Evolutionary conservation across 2,888 invertebrate species (phyloP), one percentile per base, ranked within the genome.

Genomic region (Melolontha melolontha): DNA sequence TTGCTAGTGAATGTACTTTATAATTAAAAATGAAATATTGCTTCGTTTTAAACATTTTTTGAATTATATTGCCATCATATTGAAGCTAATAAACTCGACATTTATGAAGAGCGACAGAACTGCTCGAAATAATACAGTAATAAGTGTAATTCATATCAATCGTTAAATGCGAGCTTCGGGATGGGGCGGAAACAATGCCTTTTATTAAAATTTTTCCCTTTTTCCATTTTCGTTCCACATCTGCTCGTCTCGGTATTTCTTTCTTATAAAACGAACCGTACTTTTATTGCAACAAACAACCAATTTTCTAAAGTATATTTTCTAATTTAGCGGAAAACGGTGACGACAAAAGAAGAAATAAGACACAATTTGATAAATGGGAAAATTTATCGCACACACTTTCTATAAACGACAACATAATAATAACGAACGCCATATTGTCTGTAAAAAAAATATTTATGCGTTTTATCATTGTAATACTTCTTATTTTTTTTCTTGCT

Each of bases 231-330:
- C 65, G 44, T 42, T 51, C 44, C 65, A 17, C 65, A 65, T 65
- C 65, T 65, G 65, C 14, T 54, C 47, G 51, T 54, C 29, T 47
- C 27, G 54, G 40, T 29, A 52, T 42, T 22, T 16, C 54, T 27
- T 54, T 54, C 52, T 54, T 52, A 54, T 54, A 34, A 47, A 34
- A 34, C 16, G n/a, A 34, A 62, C 11, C 39, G 59, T 47, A 62
- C 29, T 49, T 54, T 49, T 62, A 47, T 42, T 51, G 41, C 62
- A 51, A 57, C 66, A 59, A 69, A 69, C 69, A 69, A 66, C 66
- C 69, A 69, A 65, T 69, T 66, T 69, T 69, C 63, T 66, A 69
- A 59, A 69, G 69, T 69, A 66, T 66, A 69, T 69, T 69, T 69
- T 63, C 69, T 69, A 69, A 69, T 69, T 69, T 66, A 62, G 62